Base-by-base conservation (phyloP, 1,140 invertebrate species). In the Diuraphis noxia region DNA sequence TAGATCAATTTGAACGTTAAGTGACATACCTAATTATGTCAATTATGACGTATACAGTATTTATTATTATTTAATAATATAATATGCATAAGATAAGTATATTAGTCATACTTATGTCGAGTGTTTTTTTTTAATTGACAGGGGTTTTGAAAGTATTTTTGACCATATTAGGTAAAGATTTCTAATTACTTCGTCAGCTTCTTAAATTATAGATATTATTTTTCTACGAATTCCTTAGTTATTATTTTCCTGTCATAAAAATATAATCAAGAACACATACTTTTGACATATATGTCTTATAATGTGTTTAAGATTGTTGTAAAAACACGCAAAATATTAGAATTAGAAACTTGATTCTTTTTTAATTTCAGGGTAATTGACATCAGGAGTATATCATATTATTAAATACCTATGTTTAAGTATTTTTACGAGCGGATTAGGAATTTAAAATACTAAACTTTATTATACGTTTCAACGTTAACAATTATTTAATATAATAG, bases 241-340 rank as follows among this genome's bases (percentile, higher is more conserved):
- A 82, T 41, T 41, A 82, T 30, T 82, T 82, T 41, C 81, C 81
- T 82, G 81, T 82, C 38, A 82, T 82, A 82, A 82, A 82, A 82
- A 82, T 41, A 41, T 41, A 41, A 41, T n/a, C 81, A 82, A 82
- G 36, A 38, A 38, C 79, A 82, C 36, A 38, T 82, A 82, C 25
- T 41, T 40, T 82, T 40, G 38, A 82, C 79, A 25, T 82, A 82
- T 82, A 40, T 40, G 38, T 30, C 38, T 23, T n/a, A 9, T 23
- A 82, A 34, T 30, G 25, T 82, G 30, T 82, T 17, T 40, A 82
- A 38, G 34, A 79, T 38, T 36, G 21, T 25, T 30, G 9, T 79
- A 79, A 79, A 36, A 82, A 38, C 36, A 40, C 79, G 36, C 9
- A 82, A 82, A 38, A 82, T 82, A 82, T 72, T 72, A n/a, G 56